Evolutionary conservation across 2,113 vertebrate genomes (phyloP).

Genomic region (Syrmaticus mikado): DNA sequence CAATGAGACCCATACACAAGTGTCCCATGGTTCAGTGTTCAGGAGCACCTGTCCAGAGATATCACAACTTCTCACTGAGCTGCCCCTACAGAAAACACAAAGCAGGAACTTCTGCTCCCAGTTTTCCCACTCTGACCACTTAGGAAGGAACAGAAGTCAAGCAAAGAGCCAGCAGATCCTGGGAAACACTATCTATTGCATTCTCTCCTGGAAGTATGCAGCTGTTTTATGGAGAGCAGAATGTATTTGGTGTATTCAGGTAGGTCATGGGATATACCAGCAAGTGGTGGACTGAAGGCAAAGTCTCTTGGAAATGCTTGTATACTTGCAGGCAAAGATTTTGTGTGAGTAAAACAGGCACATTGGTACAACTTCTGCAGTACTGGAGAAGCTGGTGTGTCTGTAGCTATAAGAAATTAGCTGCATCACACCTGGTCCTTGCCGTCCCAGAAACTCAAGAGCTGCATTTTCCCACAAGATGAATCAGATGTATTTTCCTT

Average conservation of each 20-base stretch:
- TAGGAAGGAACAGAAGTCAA: neutral
- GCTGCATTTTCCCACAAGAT: neutral
- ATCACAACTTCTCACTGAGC: neutral
- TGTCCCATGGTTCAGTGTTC: accelerated
- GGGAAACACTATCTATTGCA: neutral
- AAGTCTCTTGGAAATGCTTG: neutral
- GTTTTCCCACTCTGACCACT: neutral
- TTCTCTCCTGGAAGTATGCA: neutral
- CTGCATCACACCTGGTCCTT: neutral
- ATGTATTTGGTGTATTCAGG: neutral
- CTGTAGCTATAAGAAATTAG: neutral
- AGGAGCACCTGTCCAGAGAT: neutral
- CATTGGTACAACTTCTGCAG: neutral
- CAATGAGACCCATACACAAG: neutral
- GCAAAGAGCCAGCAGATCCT: neutral
- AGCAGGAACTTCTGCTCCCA: neutral
- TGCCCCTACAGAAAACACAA: neutral
- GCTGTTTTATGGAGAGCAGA: neutral
- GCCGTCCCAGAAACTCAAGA: neutral
- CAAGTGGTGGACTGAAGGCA: neutral
- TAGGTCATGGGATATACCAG: neutral
- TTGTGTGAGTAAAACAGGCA: neutral
- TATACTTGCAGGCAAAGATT: neutral
- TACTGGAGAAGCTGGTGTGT: neutral
- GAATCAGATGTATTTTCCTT: neutral